Evolutionary conservation across 2,113 vertebrate species (phyloP), one percentile per base, ranked within the genome.

Genomic region (Plestiodon gilberti): DNA sequence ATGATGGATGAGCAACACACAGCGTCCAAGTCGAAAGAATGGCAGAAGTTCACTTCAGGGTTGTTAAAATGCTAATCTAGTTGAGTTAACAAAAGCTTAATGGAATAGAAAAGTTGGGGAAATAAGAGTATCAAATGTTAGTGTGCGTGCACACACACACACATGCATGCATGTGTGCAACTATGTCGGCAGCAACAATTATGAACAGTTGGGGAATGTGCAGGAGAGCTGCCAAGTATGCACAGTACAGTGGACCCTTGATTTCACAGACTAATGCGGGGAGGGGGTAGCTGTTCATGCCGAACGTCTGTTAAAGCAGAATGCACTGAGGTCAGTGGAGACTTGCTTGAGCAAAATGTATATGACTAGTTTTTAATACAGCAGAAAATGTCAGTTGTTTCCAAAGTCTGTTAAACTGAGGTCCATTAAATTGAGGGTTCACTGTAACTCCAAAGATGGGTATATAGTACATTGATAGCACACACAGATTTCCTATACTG

Each of bases 11-110:
- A 92, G 90, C 94, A 96, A 95, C 94, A 95, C 81, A 95, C 94
- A 95, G 93, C 94, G 90, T 94, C 96, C 96, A 95, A 96, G 95
- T 93, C 65, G 84, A 90, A 83, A 96, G 96, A 96, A 97, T 93
- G 93, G 95, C 94, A 95, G 95, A 95, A 97, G 97, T 97, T 97
- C 97, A 97, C 96, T 97, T 96, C 81, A 86, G 95, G 95, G 95
- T 96, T 97, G 96, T 97, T 97, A 97, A 97, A 97, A 97, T 97
- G 97, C 96, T 97, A 97, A 97, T 97, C 93, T 90, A 92, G 84
- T 91, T 92, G 93, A 93, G 92, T 96, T 95, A 96, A 97, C 97
- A 97, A 96, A 96, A 95, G 95, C 89, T 1, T 33, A 89, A 92
- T 2, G 94, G 95, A 94, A 95, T 0, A 91, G 91, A 90, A 91